Conservation (phyloP, 2,888 invertebrate species). For the Trachelus stipa region DNA sequence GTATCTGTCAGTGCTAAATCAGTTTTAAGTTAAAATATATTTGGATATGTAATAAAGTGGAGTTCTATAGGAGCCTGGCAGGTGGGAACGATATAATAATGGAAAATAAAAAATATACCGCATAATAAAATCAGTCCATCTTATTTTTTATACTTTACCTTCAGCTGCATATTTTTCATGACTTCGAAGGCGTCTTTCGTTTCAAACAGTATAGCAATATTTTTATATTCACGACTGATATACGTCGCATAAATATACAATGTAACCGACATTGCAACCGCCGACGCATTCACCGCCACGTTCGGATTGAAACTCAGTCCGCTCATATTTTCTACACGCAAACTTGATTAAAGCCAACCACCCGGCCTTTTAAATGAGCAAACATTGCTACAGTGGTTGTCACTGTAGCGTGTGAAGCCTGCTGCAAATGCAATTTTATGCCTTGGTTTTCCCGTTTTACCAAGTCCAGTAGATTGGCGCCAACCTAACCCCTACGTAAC, state of each 20-base stretch:
- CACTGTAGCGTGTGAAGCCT: constrained; percentile 17
- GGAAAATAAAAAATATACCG: background rate
- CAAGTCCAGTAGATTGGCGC: background rate
- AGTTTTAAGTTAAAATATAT: background rate
- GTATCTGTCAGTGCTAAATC: background rate
- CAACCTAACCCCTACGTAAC: background rate
- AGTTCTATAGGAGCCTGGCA: background rate
- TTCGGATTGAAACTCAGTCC: constrained; percentile 43
- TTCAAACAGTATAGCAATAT: background rate
- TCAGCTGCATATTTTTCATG: background rate
- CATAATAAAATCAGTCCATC: background rate
- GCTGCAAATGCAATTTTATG: constrained; percentile 45
- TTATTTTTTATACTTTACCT: background rate
- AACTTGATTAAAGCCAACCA: constrained; percentile 40
- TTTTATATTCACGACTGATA: constrained; percentile 25
- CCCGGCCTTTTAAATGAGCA: constrained; percentile 35
- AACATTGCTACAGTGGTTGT: constrained; percentile 22
- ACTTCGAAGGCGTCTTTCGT: background rate
- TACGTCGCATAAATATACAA: constrained; percentile 45
- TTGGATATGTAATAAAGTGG: background rate
- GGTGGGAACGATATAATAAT: background rate
- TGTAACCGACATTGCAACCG: constrained; percentile 29
- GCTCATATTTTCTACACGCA: constrained; percentile 39
- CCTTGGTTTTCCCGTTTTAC: constrained; percentile 36
- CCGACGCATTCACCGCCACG: constrained; percentile 26